Evolutionary conservation across 37 sponge, comb jelly and placozoan genomes (phyloP).

Genomic region (Halichondria panicea): DNA sequence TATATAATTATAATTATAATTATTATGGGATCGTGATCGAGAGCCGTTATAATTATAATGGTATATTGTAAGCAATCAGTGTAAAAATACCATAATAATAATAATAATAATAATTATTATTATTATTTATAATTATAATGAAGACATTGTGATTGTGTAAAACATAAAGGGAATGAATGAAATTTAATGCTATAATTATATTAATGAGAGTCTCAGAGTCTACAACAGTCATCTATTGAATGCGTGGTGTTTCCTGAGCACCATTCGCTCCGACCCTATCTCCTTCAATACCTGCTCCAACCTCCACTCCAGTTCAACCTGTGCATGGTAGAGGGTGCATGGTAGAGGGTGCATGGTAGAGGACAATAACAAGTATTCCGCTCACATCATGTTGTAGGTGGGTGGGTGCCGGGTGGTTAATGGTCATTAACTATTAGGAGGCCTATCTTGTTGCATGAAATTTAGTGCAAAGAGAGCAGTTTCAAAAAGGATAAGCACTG

Average conservation of each 20-base stretch:
- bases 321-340: background rate
- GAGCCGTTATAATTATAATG: background rate
- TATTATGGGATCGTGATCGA: background rate
- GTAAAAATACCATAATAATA: background rate
- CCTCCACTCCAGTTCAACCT: slow-evolving; percentile 45
- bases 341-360: no score
- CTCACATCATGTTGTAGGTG: no score
- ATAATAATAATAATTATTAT: background rate
- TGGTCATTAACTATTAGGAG: no score
- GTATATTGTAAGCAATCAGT: background rate
- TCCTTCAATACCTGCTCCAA: slow-evolving; percentile 58
- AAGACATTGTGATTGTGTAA: no score
- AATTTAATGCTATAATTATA: no score
- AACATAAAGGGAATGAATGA: no score
- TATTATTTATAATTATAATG: background rate
- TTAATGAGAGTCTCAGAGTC: background rate
- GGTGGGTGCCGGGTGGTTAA: no score
- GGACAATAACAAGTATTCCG: no score
- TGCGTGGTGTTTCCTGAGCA: slow-evolving; percentile 38
- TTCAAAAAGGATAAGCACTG: background rate
- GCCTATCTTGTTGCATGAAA: no score
- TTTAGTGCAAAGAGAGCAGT: no score
- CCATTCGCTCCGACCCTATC: slow-evolving; percentile 49
- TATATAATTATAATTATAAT: background rate
- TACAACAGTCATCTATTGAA: slow-evolving; percentile 11